phyloP scores from a whole-genome alignment of 1,140 invertebrate species.

The Sycophaga agraensis region DNA sequence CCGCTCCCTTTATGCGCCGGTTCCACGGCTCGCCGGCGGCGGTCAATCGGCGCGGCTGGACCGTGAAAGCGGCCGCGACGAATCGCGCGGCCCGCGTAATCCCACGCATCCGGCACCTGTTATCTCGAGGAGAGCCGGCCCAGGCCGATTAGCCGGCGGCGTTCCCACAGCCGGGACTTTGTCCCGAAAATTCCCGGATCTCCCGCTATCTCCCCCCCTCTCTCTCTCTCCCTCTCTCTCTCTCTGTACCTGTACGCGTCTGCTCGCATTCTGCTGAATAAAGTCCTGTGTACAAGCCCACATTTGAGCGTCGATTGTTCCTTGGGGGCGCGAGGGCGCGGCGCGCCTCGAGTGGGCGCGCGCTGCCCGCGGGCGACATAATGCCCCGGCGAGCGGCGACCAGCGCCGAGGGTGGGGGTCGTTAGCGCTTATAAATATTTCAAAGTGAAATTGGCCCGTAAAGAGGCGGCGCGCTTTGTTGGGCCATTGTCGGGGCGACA shows the following conservation, averaged over 20 bases:
- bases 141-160: slow-evolving; percentile 10
- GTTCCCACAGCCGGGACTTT: slow-evolving; percentile 13
- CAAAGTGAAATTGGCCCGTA: slow-evolving; percentile 34
- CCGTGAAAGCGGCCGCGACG: slow-evolving; percentile 17
- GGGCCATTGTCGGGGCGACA: slow-evolving; percentile 22
- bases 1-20: not conserved
- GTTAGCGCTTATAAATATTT: slow-evolving; percentile 40
- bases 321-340: too few relatives aligned
- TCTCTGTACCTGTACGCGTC: too few relatives aligned
- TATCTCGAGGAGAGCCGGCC: not conserved
- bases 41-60: too few relatives aligned
- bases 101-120: slow-evolving; percentile 43
- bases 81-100: slow-evolving; percentile 32
- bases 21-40: too few relatives aligned
- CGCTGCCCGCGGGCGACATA: too few relatives aligned
- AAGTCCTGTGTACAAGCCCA: not conserved
- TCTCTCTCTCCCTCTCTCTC: too few relatives aligned
- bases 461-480: slow-evolving; percentile 35
- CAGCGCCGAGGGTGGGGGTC: not conserved
- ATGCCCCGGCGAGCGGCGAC: too few relatives aligned
- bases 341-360: too few relatives aligned
- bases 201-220: not conserved
- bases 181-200: not conserved
- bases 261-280: not conserved
- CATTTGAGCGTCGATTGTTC: too few relatives aligned